Evolutionary conservation across 2,113 vertebrate species (phyloP), one percentile per base, ranked within the genome.

Genomic region (Scomber colias): DNA sequence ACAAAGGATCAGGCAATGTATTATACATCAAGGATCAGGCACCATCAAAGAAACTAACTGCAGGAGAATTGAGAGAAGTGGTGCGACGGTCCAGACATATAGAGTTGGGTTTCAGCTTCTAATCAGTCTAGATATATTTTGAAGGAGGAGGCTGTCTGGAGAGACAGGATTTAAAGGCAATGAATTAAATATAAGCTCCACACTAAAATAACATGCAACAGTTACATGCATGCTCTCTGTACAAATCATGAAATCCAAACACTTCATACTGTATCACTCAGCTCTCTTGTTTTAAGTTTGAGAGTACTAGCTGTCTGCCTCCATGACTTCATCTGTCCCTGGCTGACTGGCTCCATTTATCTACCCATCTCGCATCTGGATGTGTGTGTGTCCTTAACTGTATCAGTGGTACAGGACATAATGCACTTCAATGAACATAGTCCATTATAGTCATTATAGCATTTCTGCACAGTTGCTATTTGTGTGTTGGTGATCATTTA

Each of bases 361-460:
- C 51, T 57, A 24, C 14, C 66, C n/a, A 64, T 13, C 19, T 9
- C 45, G 19, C 72, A 83, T 67, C 51, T 49, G 59, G 31, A 17
- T 70, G 27, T 73, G 54, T 50, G n/a, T 56, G 53, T 54, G 55
- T 66, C 30, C 21, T 54, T 49, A 79, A 54, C 19, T 54, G 27
- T 24, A 72, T 78, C 19, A 49, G 64, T 27, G 16, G 35, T 31
- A 19, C 14, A 57, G 27, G 14, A 50, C 15, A 59, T 21, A 60
- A 30, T 75, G 68, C 83, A 77, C 50, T 81, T 76, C 71, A 56
- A 74, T 56, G 19, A 67, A 21, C 30, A 45, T 40, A 40, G 40
- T 56, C 67, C 77, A 76, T 86, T 86, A 79, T 15, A 49, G 65
- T 51, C 80, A 85, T 81, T 62, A 75, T 7, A 57, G 55, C 70